Percentiles rank a stretch among this genome's conserved stretches.
These are phyloP conservation scores for Dermatemys mawii DNA, from an alignment of 2,113 vertebrate species.

Conservation along the genomic window DNA sequence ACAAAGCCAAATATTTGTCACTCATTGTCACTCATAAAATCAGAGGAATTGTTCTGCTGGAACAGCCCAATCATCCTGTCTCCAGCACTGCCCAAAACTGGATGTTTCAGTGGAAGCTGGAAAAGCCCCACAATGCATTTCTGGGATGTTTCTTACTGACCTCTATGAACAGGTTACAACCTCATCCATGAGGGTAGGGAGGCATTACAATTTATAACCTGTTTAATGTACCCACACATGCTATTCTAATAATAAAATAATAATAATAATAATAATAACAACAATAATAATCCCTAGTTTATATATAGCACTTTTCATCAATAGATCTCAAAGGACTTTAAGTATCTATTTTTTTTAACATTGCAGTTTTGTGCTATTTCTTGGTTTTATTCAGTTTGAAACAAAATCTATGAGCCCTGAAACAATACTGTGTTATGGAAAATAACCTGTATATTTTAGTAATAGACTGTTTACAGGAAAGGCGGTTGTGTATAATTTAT, in stretches of 20 bases:
- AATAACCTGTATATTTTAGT: slow-evolving; percentile 23
- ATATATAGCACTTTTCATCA: slow-evolving; percentile 26
- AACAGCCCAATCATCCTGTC: neutral
- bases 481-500: slow-evolving; percentile 31
- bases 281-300: slow-evolving; percentile 20
- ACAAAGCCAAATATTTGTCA: slow-evolving; percentile 22
- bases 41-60: neutral
- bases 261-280: no score
- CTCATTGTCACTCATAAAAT: neutral
- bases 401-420: slow-evolving; percentile 24
- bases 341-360: neutral
- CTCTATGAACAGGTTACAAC: neutral
- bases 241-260: slow-evolving; percentile 26
- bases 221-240: slow-evolving; percentile 12
- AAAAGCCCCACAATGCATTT: neutral
- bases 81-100: neutral
- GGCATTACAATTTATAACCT: neutral
- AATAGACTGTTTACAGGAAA: slow-evolving; percentile 35
- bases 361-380: slow-evolving; percentile 55
- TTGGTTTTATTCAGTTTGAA: slow-evolving; percentile 23
- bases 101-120: neutral
- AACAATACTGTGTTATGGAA: slow-evolving; percentile 36
- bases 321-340: slow-evolving; percentile 17
- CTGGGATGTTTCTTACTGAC: neutral
- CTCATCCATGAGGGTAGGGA: neutral